These are phyloP conservation scores for Sarcophaga bullata DNA, from an alignment of 1,140 invertebrate species.

Conservation along the genomic window DNA sequence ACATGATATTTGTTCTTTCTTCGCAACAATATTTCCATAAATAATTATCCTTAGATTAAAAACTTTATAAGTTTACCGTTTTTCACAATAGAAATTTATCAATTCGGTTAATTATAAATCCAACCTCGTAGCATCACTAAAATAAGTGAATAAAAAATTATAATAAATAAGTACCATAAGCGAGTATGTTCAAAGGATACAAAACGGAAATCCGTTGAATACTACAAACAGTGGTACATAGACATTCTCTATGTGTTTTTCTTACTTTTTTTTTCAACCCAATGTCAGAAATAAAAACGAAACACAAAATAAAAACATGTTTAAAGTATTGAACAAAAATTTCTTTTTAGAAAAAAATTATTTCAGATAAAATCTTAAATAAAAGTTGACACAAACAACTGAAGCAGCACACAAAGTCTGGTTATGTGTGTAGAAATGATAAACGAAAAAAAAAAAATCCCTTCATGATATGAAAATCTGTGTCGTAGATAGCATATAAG, in stretches of 20 bases:
- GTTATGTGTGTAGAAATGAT: neutral
- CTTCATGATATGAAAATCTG: too few species aligned
- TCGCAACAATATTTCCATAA: too few species aligned
- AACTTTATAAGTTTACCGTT: too few species aligned
- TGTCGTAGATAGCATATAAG: too few species aligned
- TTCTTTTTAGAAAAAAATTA: neutral
- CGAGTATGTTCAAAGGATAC: slow-evolving; percentile 6
- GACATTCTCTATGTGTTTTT: neutral
- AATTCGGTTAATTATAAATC: too few species aligned
- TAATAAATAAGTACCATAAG: neutral
- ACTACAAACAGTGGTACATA: neutral
- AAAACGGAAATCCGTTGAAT: slow-evolving; percentile 20
- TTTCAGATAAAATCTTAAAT: slow-evolving; percentile 2
- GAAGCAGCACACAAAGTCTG: neutral
- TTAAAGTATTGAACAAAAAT: neutral
- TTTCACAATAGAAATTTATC: too few species aligned
- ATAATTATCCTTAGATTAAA: too few species aligned
- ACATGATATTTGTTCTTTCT: too few species aligned
- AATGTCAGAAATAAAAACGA: neutral
- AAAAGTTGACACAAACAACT: neutral
- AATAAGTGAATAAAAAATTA: too few species aligned
- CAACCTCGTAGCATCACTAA: too few species aligned
- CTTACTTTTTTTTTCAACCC: neutral
- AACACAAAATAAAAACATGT: neutral
- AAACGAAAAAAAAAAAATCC: too few species aligned